Evolutionary conservation across 2,888 invertebrate species (phyloP).

Genomic region (Mechanitis messenoides): DNA sequence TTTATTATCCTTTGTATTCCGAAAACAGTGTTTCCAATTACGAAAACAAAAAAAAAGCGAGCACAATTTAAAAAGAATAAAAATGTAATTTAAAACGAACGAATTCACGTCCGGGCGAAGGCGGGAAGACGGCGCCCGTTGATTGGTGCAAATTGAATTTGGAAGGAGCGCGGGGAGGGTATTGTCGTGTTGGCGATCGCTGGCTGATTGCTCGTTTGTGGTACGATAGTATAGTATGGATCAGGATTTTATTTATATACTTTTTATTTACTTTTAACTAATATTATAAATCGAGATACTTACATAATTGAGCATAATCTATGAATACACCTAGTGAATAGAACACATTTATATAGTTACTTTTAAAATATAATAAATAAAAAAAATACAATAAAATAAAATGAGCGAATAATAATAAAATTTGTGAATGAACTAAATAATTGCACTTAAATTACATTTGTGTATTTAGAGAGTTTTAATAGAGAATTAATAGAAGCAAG

Average conservation of each 20-base stretch:
- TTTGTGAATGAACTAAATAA: too few species aligned
- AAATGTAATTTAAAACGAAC: constrained; percentile 35
- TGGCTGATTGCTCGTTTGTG: constrained; percentile 76
- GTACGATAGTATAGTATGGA: constrained; percentile 54
- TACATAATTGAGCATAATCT: too few species aligned
- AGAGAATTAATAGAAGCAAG: too few species aligned
- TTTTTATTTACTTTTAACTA: neutral
- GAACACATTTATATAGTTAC: too few species aligned
- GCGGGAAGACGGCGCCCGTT: constrained; percentile 74
- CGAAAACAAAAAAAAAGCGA: constrained; percentile 24
- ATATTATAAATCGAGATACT: too few species aligned
- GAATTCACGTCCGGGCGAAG: constrained; percentile 63
- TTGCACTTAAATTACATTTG: too few species aligned
- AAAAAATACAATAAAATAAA: too few species aligned
- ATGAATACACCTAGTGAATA: too few species aligned
- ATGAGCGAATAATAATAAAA: too few species aligned
- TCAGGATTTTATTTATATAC: constrained; percentile 20
- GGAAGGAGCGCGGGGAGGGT: constrained; percentile 58
- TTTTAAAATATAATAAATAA: too few species aligned
- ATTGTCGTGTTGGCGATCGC: constrained; percentile 76
- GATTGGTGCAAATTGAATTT: constrained; percentile 77
- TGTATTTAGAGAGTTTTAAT: too few species aligned
- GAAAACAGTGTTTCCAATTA: constrained; percentile 16
- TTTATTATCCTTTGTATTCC: constrained; percentile 7
- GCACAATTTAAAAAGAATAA: constrained; percentile 32